phyloP scores from a whole-genome alignment of 2,113 vertebrate genomes.

The Forbesichthys papilliferus region DNA sequence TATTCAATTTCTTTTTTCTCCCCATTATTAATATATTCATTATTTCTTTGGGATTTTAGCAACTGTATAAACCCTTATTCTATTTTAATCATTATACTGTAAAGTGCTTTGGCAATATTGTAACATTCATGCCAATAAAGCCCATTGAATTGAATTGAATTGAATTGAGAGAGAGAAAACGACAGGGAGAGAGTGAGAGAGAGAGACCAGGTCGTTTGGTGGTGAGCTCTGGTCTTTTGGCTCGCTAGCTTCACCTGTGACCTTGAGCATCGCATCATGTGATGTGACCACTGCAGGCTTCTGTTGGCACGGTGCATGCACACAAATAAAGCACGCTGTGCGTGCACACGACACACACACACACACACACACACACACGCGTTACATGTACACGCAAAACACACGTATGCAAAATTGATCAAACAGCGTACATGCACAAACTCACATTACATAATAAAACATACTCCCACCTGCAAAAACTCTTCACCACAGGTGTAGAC shows the following conservation, averaged over 20 bases:
- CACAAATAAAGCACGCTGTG: conserved; percentile 2
- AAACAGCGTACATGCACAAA: neutral
- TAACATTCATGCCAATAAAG: too few relatives aligned
- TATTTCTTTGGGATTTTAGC: too few relatives aligned
- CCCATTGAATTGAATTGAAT: too few relatives aligned
- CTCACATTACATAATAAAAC: too few relatives aligned
- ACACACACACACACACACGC: neutral
- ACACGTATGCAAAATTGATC: too few relatives aligned
- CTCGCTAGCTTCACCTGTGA: conserved; percentile 41
- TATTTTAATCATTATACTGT: too few relatives aligned
- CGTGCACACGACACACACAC: neutral
- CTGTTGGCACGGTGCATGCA: neutral
- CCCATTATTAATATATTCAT: too few relatives aligned
- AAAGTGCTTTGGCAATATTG: too few relatives aligned
- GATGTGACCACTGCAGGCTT: conserved; percentile 36
- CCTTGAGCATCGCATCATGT: conserved; percentile 38
- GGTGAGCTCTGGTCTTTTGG: conserved; percentile 38
- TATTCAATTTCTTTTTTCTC: too few relatives aligned
- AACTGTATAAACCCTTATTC: too few relatives aligned
- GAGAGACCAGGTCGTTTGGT: neutral
- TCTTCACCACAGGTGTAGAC: neutral
- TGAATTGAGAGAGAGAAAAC: too few relatives aligned
- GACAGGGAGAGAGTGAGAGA: neutral
- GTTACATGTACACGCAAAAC: neutral
- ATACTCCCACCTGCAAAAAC: too few relatives aligned